A percentile compares a stretch with the other conserved stretches of the same genome.
These are phyloP conservation scores for Nemapogon koenigi DNA, from an alignment of 2,888 invertebrate species.

Conservation along the genomic window DNA sequence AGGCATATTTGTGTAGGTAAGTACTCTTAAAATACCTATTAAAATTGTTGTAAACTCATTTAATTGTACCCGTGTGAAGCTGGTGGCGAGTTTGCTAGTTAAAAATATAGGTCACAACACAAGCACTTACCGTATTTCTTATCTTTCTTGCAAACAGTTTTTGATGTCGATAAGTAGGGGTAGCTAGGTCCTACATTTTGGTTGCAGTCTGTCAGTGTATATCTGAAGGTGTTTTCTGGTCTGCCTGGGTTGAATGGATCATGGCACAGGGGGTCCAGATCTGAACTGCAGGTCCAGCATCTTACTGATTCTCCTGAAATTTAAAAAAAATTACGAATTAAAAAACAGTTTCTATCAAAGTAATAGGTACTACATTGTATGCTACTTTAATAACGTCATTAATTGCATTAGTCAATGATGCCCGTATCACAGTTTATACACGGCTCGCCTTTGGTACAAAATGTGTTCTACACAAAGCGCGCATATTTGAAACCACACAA, in stretches of 20 bases:
- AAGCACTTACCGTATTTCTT: conserved; percentile 78
- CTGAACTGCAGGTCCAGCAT: conserved; percentile 81
- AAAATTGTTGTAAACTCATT: no score
- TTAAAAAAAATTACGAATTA: conserved; percentile 19
- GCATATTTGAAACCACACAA: no score
- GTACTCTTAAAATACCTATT: no score
- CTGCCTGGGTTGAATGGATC: conserved; percentile 74
- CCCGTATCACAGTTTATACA: not conserved
- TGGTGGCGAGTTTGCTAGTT: no score
- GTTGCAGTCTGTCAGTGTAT: conserved; percentile 55
- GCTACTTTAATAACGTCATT: not conserved
- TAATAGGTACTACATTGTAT: not conserved
- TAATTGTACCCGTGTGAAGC: no score
- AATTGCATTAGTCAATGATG: not conserved
- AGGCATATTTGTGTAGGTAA: no score
- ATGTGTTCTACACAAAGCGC: no score
- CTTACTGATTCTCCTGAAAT: conserved; percentile 69
- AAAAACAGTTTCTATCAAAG: not conserved
- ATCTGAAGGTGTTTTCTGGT: conserved; percentile 47
- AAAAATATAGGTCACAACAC: no score
- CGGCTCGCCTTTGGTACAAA: no score
- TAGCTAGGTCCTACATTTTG: conserved; percentile 50
- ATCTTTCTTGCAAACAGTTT: conserved; percentile 77
- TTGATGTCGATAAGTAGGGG: conserved; percentile 52
- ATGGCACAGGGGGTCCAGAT: conserved; percentile 71